Conservation (phyloP, 2,888 invertebrate species). For the Bellardia pandia region DNA sequence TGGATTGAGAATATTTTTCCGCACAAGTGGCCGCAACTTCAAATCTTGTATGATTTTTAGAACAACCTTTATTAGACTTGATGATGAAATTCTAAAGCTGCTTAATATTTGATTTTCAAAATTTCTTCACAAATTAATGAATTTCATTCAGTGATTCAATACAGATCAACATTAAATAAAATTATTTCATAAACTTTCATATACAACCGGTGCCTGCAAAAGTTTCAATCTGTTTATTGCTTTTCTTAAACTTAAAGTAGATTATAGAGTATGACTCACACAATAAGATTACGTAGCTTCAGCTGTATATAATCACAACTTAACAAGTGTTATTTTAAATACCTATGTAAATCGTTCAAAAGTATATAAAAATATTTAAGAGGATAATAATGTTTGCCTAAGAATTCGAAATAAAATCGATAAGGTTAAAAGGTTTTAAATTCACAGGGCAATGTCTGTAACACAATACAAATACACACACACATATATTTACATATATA, state of each 20-base stretch:
- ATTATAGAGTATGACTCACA: not conserved
- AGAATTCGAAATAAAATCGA: constrained; percentile 1
- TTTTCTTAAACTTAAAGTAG: not conserved
- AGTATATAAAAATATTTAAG: not conserved
- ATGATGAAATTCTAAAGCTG: too few relatives aligned
- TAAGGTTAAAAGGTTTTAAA: constrained; percentile 13
- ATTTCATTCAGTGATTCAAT: not conserved
- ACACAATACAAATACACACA: not conserved
- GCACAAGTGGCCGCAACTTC: too few relatives aligned
- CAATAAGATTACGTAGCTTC: not conserved
- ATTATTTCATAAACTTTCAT: constrained; percentile 22
- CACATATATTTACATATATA: not conserved
- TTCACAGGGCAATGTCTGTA: not conserved
- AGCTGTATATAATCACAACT: not conserved
- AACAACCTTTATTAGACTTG: too few relatives aligned
- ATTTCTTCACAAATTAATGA: not conserved
- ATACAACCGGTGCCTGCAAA: constrained; percentile 26
- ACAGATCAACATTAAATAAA: not conserved
- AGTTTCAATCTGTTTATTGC: constrained; percentile 6
- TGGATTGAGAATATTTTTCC: too few relatives aligned
- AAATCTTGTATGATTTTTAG: too few relatives aligned
- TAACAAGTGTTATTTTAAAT: not conserved
- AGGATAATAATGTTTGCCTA: not conserved
- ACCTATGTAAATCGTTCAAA: not conserved
- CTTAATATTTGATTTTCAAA: too few relatives aligned